phyloP scores from a whole-genome alignment of 2,113 vertebrate species.

The Protobothrops flavoviridis region DNA sequence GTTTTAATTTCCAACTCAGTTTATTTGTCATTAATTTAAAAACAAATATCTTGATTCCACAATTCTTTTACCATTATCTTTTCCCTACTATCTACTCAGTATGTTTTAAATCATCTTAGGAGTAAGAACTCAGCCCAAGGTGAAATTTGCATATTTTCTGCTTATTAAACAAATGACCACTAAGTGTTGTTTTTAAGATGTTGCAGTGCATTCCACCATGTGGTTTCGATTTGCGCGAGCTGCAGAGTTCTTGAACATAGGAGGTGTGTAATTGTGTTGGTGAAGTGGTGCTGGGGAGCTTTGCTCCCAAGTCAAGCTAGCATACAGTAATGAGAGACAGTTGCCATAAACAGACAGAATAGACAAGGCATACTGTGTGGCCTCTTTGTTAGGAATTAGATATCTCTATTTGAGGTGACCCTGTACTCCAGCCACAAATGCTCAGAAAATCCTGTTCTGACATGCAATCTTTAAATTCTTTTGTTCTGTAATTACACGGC shows the following conservation, averaged over 20 bases:
- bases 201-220: slow-evolving; percentile 81
- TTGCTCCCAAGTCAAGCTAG: slow-evolving; percentile 72
- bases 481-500: slow-evolving; percentile 68
- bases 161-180: slow-evolving; percentile 90
- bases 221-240: slow-evolving; percentile 96
- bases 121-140: slow-evolving; percentile 82
- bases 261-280: slow-evolving; percentile 79
- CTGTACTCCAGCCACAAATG: slow-evolving; percentile 45
- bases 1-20: slow-evolving; percentile 11
- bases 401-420: slow-evolving; percentile 76
- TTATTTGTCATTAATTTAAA: slow-evolving; percentile 52
- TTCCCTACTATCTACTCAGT: slow-evolving; percentile 41
- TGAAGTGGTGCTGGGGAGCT: slow-evolving; percentile 73
- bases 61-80: slow-evolving; percentile 55
- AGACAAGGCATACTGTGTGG: slow-evolving; percentile 75
- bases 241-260: slow-evolving; percentile 75
- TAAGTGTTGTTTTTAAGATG: slow-evolving; percentile 76
- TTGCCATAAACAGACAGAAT: slow-evolving; percentile 79
- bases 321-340: slow-evolving; percentile 83
- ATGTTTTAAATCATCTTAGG: slow-evolving; percentile 50
- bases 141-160: slow-evolving; percentile 88
- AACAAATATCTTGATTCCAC: slow-evolving; percentile 45
- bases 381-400: slow-evolving; percentile 74
- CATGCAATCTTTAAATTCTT: slow-evolving; percentile 63
- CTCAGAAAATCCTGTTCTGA: slow-evolving; percentile 51